phyloP scores from a whole-genome alignment of 1,140 invertebrate species.

The Metopolophium dirhodum region DNA sequence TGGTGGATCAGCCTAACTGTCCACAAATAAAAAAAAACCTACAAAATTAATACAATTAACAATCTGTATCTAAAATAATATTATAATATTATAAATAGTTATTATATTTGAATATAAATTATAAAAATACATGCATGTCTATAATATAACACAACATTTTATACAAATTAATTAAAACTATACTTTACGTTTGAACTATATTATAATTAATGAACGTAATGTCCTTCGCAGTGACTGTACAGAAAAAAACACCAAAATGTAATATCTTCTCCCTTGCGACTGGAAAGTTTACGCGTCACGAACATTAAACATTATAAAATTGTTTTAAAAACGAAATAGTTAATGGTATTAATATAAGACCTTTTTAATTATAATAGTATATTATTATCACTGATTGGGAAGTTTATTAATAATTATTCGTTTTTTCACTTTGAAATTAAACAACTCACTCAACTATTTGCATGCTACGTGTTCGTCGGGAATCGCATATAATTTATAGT shows the following conservation, averaged over 20 bases:
- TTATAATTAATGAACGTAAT: slow-evolving; percentile 21
- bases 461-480: neutral
- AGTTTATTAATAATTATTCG: neutral
- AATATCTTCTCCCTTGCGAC: slow-evolving; percentile 18
- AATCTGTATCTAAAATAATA: neutral
- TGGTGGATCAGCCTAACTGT: neutral
- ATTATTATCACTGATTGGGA: neutral
- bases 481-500: neutral
- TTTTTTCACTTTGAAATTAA: neutral
- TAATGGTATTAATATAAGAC: slow-evolving; percentile 14
- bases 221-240: no score
- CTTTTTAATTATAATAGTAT: slow-evolving; percentile 24
- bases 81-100: slow-evolving; percentile 1
- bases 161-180: slow-evolving; percentile 41
- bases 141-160: neutral
- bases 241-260: neutral
- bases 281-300: slow-evolving; percentile 28
- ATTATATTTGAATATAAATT: neutral
- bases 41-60: neutral
- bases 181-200: neutral
- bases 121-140: neutral
- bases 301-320: slow-evolving; percentile 38
- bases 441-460: neutral
- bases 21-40: neutral
- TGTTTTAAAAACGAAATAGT: slow-evolving; percentile 33